A percentile compares a stretch with the other conserved stretches of the same genome.
Evolutionary conservation across 2,888 invertebrate genomes (phyloP).

Genomic region (Synanthedon tipuliformis): DNA sequence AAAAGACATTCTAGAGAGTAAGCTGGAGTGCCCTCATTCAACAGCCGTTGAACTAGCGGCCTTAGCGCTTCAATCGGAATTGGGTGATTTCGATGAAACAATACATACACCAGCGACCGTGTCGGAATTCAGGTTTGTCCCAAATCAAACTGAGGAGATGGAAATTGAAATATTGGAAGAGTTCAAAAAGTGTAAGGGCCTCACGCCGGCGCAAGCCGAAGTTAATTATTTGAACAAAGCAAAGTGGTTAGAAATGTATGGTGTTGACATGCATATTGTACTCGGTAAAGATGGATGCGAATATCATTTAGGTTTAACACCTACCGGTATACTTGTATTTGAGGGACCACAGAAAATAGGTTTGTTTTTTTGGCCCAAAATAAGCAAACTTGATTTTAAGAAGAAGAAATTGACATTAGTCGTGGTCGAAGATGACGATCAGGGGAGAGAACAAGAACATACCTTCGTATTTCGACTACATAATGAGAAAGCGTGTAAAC

Average conservation of each 20-base stretch:
- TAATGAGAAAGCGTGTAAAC: slow-evolving; percentile 98
- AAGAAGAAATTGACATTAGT: slow-evolving; percentile 96
- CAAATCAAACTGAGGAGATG: slow-evolving; percentile 95
- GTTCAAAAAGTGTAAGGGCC: slow-evolving; percentile 86
- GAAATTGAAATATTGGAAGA: slow-evolving; percentile 94
- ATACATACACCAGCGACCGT: slow-evolving; percentile 96
- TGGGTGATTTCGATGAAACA: slow-evolving; percentile 94
- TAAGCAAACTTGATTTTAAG: slow-evolving; percentile 97
- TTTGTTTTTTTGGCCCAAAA: slow-evolving; percentile 99
- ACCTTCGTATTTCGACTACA: slow-evolving; percentile 97
- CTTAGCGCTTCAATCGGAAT: slow-evolving; percentile 93
- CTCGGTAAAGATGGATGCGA: slow-evolving; percentile 96
- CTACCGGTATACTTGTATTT: slow-evolving; percentile 97
- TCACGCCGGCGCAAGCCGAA: slow-evolving; percentile 96
- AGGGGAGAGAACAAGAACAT: slow-evolving; percentile 96
- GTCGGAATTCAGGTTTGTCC: slow-evolving; percentile 97
- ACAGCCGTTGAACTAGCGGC: slow-evolving; percentile 92
- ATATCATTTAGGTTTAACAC: slow-evolving; percentile 96
- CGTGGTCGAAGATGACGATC: slow-evolving; percentile 98
- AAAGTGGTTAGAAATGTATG: slow-evolving; percentile 99
- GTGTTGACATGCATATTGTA: slow-evolving; percentile 98
- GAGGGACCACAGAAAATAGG: slow-evolving; percentile 98
- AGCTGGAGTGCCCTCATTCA: slow-evolving; percentile 88
- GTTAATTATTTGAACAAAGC: slow-evolving; percentile 94
- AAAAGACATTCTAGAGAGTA: slow-evolving; percentile 92